Conservation (phyloP, 2,113 vertebrate genomes). For the Alces alces region DNA sequence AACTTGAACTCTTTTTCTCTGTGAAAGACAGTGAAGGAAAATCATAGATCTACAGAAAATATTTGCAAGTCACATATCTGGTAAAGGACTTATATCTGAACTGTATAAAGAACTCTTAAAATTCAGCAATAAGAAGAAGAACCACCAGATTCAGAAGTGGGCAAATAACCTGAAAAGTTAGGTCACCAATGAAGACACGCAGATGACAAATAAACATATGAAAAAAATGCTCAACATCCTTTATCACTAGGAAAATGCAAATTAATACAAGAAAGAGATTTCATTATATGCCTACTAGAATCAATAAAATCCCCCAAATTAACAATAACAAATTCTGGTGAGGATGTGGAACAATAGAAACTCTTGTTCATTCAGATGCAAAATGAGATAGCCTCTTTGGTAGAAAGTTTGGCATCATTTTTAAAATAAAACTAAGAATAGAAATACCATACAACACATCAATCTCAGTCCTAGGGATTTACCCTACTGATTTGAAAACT, state of each 20-base stretch:
- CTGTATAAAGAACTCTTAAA: not conserved
- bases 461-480: not conserved
- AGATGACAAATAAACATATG: not conserved
- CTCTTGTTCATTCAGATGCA: not conserved
- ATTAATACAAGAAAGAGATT: not conserved
- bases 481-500: not conserved
- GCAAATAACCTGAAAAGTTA: not conserved
- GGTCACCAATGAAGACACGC: not conserved
- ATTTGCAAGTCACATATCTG: not conserved
- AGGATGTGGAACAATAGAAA: not conserved
- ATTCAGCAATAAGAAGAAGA: not conserved
- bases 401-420: not conserved
- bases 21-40: not conserved
- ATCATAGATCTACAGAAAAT: not conserved
- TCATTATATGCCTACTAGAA: not conserved
- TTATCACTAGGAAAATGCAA: not conserved
- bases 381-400: not conserved
- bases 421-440: not conserved
- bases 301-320: not conserved
- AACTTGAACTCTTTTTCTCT: not conserved
- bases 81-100: not conserved
- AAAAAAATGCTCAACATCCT: not conserved
- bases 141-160: not conserved
- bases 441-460: not conserved
- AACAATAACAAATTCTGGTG: not conserved